Evolutionary conservation across 2,888 invertebrate species (phyloP), one percentile per base, ranked within the genome.

Genomic region (Cinara cedri): DNA sequence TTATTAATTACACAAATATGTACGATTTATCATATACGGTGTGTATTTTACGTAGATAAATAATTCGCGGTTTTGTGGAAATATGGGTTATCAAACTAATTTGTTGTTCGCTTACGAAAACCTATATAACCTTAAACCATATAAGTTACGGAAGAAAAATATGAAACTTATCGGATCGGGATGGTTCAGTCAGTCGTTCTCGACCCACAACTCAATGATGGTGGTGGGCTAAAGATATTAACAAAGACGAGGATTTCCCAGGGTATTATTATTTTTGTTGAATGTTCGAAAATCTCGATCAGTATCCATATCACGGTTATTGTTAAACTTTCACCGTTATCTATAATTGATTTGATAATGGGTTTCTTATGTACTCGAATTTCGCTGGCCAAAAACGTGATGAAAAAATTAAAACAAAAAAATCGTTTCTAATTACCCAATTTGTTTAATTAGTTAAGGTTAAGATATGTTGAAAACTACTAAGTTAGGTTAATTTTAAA

Each of bases 291-390:
- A 65, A 75, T 75, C 65, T 63, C 11, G 13, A 11, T 16, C n/a
- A 11, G 54, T 26, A 66, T 51, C 55, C 24, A 0, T 24, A 34
- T 34, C 19, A 42, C 9, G 16, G 54, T 75, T 44, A 75, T 75
- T 75, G 65, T 75, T 66, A 65, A 60, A 65, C 49, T 19, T 34
- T 34, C 3, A 44, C 75, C 55, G 19, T 6, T 6, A 34, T 34
- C 66, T 57, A 19, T 57, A 76, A 76, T 76, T 55, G 66, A 76
- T 66, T 66, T 75, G 51, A 11, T 54, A 75, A 42, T 42, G 65
- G 66, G 44, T 46, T 57, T 66, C 66, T 66, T 54, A 55, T 76
- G 46, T 26, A 54, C 21, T 63, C 42, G 26, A 26, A 54, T 74
- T 54, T 63, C 21, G 8, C 8, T 3, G 21, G 51, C 13, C 60